These are phyloP conservation scores for Xerus inauris DNA, from an alignment of 2,113 vertebrate genomes.

Conservation along the genomic window DNA sequence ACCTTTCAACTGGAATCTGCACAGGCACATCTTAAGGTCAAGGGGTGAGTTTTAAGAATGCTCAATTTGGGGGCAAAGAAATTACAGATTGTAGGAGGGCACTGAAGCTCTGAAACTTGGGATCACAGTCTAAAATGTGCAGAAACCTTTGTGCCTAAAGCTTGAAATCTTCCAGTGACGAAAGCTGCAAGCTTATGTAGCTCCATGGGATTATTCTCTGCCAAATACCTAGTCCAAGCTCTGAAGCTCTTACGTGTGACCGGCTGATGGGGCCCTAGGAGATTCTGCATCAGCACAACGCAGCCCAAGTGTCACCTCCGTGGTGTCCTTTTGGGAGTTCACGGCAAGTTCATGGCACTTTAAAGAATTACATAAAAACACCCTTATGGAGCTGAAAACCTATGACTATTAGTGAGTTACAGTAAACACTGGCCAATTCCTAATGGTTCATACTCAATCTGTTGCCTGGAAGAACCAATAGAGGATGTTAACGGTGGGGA, in stretches of 20 bases:
- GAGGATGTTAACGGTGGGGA: fast-evolving
- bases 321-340: conserved; percentile 50
- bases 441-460: neutral
- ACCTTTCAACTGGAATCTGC: too few relatives aligned
- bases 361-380: neutral
- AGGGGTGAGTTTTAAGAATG: conserved; percentile 2
- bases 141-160: neutral
- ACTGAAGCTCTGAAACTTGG: neutral
- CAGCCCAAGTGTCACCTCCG: neutral
- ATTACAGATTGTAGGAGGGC: conserved; percentile 28
- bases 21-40: neutral
- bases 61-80: conserved; percentile 10
- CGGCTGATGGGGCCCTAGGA: neutral
- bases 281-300: neutral
- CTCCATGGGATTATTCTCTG: neutral
- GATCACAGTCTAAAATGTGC: neutral
- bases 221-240: neutral
- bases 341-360: conserved; percentile 26
- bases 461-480: neutral
- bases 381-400: neutral
- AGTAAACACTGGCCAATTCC: neutral
- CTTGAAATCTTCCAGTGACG: neutral
- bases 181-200: neutral
- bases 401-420: neutral
- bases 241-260: fast-evolving